Conservation (phyloP, 2,113 vertebrate species). For the Edolisoma coerulescens region DNA sequence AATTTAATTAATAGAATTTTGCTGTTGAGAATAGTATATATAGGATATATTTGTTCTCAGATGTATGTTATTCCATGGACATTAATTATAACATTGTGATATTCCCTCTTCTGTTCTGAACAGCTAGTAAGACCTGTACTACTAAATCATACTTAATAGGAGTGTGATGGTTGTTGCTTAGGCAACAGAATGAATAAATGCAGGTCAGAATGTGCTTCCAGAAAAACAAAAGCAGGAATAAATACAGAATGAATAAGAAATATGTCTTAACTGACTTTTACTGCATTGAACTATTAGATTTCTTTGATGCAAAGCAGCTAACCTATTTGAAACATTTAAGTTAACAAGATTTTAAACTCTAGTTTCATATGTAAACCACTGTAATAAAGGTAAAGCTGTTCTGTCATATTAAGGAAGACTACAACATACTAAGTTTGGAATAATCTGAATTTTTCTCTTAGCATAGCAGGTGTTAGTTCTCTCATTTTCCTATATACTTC, state of each 20-base stretch:
- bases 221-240: conserved; percentile 69
- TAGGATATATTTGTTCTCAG: background rate
- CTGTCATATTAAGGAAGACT: background rate
- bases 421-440: background rate
- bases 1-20: conserved; percentile 36
- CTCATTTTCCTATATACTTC: background rate
- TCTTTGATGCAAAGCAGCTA: background rate
- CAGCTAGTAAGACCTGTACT: conserved; percentile 66
- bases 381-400: conserved; percentile 6
- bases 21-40: conserved; percentile 3
- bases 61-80: conserved; percentile 13
- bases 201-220: conserved; percentile 79
- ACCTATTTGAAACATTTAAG: background rate
- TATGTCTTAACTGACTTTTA: conserved; percentile 40
- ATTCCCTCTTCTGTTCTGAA: conserved; percentile 60
- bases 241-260: conserved; percentile 28
- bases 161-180: conserved; percentile 82
- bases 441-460: conserved; percentile 9
- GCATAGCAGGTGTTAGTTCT: background rate
- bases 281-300: conserved; percentile 23
- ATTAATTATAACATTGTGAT: conserved; percentile 65
- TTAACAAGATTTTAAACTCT: background rate
- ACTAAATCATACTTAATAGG: conserved; percentile 75
- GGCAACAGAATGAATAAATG: conserved; percentile 88
- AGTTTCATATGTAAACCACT: background rate